Conservation (phyloP, 1,140 invertebrate genomes). For the Calliopsis andreniformis region DNA sequence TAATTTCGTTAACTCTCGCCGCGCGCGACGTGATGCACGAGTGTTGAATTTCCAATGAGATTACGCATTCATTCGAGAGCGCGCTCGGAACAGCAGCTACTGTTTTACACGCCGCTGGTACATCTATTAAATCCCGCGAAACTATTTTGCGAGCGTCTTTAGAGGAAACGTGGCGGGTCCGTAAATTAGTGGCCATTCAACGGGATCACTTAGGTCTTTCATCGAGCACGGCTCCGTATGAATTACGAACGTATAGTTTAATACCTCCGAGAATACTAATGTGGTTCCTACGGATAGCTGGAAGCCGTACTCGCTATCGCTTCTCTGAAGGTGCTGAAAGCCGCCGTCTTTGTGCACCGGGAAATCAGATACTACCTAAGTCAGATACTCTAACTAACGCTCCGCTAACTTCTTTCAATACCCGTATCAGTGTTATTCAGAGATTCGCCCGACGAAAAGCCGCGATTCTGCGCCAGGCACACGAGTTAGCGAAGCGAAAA, state of each 20-base stretch:
- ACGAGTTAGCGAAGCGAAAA: neutral
- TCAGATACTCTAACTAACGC: neutral
- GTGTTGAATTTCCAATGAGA: slow-evolving; percentile 26
- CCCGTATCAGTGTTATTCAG: neutral
- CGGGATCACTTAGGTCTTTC: slow-evolving; percentile 15
- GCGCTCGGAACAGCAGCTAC: neutral
- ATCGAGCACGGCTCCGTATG: slow-evolving; percentile 11
- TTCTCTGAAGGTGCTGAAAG: neutral
- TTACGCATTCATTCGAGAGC: slow-evolving; percentile 14
- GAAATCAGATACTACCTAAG: slow-evolving; percentile 16
- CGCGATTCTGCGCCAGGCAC: too few relatives aligned
- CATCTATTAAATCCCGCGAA: slow-evolving; percentile 27
- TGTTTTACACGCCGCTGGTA: slow-evolving; percentile 18
- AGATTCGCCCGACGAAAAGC: neutral
- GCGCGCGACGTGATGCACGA: neutral
- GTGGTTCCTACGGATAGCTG: neutral
- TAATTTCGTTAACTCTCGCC: slow-evolving; percentile 9
- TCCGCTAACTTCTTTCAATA: slow-evolving; percentile 2
- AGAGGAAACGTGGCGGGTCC: neutral
- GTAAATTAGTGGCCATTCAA: slow-evolving; percentile 29
- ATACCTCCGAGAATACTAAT: slow-evolving; percentile 20
- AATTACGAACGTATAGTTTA: slow-evolving; percentile 34
- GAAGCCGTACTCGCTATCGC: neutral
- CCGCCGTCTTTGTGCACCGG: neutral
- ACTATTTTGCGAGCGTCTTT: slow-evolving; percentile 29